A percentile compares a stretch with the other conserved stretches of the same genome.
Conservation (phyloP, 2,797 vertebrate genomes). For the Clarias laeviceps region DNA sequence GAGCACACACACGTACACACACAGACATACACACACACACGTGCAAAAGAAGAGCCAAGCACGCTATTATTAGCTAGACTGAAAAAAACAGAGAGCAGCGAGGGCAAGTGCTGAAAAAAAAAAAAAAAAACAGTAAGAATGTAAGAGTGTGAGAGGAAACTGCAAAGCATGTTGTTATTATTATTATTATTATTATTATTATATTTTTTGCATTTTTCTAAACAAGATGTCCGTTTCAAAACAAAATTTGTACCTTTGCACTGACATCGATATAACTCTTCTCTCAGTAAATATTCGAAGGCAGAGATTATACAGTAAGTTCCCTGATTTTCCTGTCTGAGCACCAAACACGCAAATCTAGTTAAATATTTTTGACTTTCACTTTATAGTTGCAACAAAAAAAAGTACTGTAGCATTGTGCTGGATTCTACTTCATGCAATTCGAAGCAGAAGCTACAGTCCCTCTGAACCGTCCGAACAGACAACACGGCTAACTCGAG, state of each 20-base stretch:
- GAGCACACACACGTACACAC: not conserved
- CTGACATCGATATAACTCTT: not conserved
- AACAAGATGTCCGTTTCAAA: not conserved
- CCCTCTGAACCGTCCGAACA: no score
- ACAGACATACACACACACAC: slow-evolving; percentile 18
- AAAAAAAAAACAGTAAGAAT: not conserved
- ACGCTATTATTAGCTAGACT: not conserved
- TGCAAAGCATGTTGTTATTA: not conserved
- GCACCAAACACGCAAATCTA: not conserved
- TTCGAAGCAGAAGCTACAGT: not conserved
- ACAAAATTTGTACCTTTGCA: not conserved
- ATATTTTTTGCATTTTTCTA: not conserved
- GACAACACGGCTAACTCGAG: no score
- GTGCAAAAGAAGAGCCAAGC: not conserved
- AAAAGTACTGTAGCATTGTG: not conserved
- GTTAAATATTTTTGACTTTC: not conserved
- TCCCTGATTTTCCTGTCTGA: not conserved
- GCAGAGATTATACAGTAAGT: not conserved
- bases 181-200: no score
- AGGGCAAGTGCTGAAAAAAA: not conserved
- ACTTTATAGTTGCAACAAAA: not conserved
- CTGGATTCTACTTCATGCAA: not conserved
- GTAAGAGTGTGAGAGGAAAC: not conserved
- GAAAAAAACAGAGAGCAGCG: not conserved
- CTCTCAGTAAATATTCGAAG: not conserved